These are phyloP conservation scores for Potamarius usumacintae DNA, from an alignment of 2,113 vertebrate genomes.

Conservation along the genomic window DNA sequence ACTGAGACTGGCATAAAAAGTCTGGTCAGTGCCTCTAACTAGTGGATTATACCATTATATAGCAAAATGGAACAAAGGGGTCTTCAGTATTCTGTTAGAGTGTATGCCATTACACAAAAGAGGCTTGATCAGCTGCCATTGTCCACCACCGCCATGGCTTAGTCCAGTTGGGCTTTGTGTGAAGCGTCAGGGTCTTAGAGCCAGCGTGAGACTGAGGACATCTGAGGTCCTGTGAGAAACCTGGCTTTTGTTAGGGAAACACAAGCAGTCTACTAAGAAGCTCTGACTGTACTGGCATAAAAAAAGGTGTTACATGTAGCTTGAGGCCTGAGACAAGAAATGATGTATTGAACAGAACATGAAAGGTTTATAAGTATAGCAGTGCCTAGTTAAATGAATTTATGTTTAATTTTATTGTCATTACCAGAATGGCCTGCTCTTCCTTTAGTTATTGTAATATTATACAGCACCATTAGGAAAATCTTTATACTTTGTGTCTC, in stretches of 20 bases:
- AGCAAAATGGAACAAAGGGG: slow-evolving; percentile 25
- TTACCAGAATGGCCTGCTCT: neutral
- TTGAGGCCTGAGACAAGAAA: neutral
- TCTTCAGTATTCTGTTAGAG: slow-evolving; percentile 22
- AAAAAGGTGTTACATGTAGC: neutral
- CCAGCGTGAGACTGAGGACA: neutral
- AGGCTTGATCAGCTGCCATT: neutral
- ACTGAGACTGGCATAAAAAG: neutral
- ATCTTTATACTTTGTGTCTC: neutral
- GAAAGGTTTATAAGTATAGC: neutral
- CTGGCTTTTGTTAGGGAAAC: neutral
- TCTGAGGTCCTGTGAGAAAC: neutral
- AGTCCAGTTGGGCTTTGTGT: neutral
- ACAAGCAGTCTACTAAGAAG: slow-evolving; percentile 1
- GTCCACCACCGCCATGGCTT: neutral
- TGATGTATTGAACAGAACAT: neutral
- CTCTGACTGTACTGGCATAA: neutral
- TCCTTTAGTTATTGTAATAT: neutral
- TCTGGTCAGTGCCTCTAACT: neutral
- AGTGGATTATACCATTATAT: slow-evolving; percentile 12
- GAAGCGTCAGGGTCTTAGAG: neutral
- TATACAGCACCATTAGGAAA: neutral
- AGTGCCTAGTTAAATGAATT: neutral
- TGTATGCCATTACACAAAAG: slow-evolving; percentile 25
- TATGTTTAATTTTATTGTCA: neutral